Conservation (phyloP, 2,797 vertebrate genomes). For the Phoebastria nigripes region DNA sequence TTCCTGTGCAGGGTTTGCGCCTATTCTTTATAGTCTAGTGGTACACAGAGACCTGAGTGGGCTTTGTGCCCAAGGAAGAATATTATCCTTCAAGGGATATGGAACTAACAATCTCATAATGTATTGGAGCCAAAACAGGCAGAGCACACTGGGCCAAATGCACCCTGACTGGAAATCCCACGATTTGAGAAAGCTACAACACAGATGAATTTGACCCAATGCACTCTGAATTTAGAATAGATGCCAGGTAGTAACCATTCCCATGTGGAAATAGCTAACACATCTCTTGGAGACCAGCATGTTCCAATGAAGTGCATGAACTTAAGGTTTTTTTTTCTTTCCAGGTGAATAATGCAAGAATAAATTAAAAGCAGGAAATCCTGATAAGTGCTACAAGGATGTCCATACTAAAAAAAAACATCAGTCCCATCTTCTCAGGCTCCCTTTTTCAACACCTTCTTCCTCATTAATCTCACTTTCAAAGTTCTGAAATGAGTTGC, state of each 20-base stretch:
- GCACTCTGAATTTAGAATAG: background rate
- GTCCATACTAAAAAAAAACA: background rate
- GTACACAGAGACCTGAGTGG: background rate
- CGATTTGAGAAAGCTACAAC: background rate
- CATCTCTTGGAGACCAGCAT: background rate
- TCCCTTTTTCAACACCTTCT: background rate
- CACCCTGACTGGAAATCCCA: background rate
- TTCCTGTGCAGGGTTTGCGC: background rate
- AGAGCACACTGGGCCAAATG: background rate
- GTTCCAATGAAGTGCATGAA: conserved; percentile 25
- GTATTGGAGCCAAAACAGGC: conserved; percentile 31
- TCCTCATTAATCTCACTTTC: background rate
- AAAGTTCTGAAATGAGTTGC: background rate
- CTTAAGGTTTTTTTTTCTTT: background rate
- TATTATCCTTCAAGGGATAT: background rate
- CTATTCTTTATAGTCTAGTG: background rate
- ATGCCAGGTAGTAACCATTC: conserved; percentile 34
- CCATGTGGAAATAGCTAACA: conserved; percentile 28
- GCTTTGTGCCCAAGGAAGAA: background rate
- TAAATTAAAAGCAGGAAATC: background rate
- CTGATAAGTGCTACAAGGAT: background rate
- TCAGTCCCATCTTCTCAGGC: background rate
- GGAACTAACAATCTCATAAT: conserved; percentile 32
- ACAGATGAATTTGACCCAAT: background rate
- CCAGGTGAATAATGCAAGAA: background rate